Evolutionary conservation across 2,113 vertebrate species (phyloP), one percentile per base, ranked within the genome.

Genomic region (Scomber scombrus): DNA sequence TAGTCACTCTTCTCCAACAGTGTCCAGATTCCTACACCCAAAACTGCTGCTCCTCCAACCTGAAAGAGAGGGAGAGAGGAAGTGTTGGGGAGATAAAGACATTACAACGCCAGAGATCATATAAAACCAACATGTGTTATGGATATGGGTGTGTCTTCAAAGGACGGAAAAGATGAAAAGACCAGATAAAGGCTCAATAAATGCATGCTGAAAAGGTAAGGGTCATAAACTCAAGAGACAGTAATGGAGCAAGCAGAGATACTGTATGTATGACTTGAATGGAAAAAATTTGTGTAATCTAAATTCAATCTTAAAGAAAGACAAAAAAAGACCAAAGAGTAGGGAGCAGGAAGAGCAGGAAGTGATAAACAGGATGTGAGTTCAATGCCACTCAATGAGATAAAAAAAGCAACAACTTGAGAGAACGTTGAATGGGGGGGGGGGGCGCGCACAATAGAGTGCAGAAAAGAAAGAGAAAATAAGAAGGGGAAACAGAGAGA

Each of bases 1-100:
- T 96, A 97, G 88, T 95, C 91, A 0, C 95, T 96, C 88, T 97
- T 97, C 81, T 97, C 96, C 70, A 94, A 83, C 81, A 97, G 91
- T 0, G 96, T 97, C 97, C 97, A 97, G 49, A 95, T 51, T 26
- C 97, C 97, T 51, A 97, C 95, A 0, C 94, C 95, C 89, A 95
- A 84, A 57, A 96, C 95, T 0, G 94, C 94, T 0, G 88, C 95
- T 11, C 96, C 97, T 0, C 95, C 96, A 23, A 95, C 91, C 96
- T 97, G 71, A 69, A 78, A 73, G 51, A 89, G 47, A 80, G 60
- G 19, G 51, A 10, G 8, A 51, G 15, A 65, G 31, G 5, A 9
- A n/a, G 69, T 16, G 54, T 31, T 31, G 29, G 67, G 51, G 23
- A 46, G 1, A 19, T 26, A 69, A 10, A 13, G 4, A 46, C 16